Conservation (phyloP, 2,888 invertebrate species). For the Nemotelus nigrinus region DNA sequence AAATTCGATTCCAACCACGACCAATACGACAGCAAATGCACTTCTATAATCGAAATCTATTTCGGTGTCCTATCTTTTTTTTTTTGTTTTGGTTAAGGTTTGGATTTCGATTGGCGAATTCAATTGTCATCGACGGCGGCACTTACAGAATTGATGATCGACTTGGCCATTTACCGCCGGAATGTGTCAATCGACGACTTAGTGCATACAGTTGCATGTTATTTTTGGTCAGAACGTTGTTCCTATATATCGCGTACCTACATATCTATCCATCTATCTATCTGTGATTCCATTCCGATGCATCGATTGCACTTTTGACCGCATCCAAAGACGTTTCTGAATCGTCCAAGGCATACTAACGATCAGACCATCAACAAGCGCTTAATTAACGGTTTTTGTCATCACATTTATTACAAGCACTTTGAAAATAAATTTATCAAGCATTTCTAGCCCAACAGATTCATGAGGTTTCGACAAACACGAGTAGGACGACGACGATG, state of each 20-base stretch:
- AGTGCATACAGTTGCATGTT: constrained; percentile 43
- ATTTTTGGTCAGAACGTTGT: constrained; percentile 41
- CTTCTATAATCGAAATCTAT: too few species aligned
- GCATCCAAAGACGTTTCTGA: constrained; percentile 8
- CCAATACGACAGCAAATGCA: too few species aligned
- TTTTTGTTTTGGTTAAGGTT: background rate
- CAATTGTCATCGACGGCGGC: constrained; percentile 50
- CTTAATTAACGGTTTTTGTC: constrained; percentile 32
- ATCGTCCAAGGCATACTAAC: background rate
- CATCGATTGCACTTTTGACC: constrained; percentile 42
- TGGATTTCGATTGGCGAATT: constrained; percentile 26
- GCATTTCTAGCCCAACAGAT: background rate
- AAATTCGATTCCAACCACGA: background rate
- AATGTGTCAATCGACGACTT: constrained; percentile 48
- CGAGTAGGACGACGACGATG: too few species aligned
- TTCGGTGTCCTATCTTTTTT: too few species aligned
- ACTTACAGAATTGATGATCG: constrained; percentile 48
- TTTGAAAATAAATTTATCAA: constrained; percentile 42
- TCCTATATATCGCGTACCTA: constrained; percentile 1
- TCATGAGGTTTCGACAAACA: too few species aligned
- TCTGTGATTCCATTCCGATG: background rate
- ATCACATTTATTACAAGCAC: constrained; percentile 32
- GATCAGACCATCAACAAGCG: constrained; percentile 19
- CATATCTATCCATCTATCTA: background rate
- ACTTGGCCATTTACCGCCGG: constrained; percentile 50